phyloP scores from a whole-genome alignment of 2,113 vertebrate species.

The Rousettus leschenaultii region DNA sequence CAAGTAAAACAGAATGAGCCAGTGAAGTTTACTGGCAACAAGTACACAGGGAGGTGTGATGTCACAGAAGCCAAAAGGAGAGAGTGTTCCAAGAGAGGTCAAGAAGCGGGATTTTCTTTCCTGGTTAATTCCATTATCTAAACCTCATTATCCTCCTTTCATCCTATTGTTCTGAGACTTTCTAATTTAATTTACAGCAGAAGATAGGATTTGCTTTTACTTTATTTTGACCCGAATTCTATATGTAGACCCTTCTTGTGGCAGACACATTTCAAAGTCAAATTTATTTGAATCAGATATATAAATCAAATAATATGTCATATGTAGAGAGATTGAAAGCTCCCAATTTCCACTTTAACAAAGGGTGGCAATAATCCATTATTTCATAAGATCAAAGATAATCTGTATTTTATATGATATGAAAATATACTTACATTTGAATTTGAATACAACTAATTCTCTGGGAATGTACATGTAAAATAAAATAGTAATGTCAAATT shows the following conservation, averaged over 20 bases:
- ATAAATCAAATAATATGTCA: conserved; percentile 52
- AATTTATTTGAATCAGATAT: conserved; percentile 49
- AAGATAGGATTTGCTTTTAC: conserved; percentile 61
- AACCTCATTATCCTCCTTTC: conserved; percentile 45
- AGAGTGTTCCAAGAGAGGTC: neutral
- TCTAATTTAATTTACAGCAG: conserved; percentile 55
- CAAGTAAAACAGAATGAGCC: neutral
- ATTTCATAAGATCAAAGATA: neutral
- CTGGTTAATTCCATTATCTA: conserved; percentile 26
- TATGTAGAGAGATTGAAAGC: neutral
- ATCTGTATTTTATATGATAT: neutral
- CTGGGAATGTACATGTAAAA: neutral
- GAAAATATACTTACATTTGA: neutral
- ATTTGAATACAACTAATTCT: neutral
- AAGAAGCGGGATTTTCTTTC: neutral
- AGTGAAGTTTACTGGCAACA: neutral
- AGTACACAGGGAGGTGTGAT: accelerated
- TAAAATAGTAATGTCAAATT: neutral
- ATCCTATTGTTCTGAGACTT: conserved; percentile 18
- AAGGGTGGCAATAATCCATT: neutral
- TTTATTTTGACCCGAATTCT: conserved; percentile 62
- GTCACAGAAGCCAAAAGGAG: neutral
- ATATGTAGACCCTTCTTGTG: conserved; percentile 17
- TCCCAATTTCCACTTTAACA: neutral
- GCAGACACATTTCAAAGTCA: conserved; percentile 57